Evolutionary conservation across 2,113 vertebrate species (phyloP).

Genomic region (Mobula birostris): DNA sequence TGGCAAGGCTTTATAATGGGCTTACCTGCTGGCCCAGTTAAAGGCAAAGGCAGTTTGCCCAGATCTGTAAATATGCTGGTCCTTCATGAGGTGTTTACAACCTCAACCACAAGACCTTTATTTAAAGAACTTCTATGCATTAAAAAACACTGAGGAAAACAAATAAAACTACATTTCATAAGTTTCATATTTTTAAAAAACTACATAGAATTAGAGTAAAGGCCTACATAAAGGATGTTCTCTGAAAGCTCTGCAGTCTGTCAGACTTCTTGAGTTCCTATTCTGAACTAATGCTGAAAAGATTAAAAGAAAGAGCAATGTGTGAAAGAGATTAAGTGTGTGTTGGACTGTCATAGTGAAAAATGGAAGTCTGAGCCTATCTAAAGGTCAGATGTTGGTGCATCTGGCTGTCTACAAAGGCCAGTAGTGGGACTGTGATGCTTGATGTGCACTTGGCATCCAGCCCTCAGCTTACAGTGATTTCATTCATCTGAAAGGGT

Average conservation of each 20-base stretch:
- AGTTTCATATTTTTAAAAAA: not conserved
- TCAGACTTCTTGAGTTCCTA: not conserved
- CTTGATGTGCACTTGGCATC: too few relatives aligned
- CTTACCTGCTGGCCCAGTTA: not conserved
- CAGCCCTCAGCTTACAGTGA: too few relatives aligned
- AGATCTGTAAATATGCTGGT: not conserved
- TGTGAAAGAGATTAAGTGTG: too few relatives aligned
- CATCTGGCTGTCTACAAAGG: too few relatives aligned
- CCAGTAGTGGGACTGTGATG: too few relatives aligned
- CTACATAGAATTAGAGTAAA: not conserved
- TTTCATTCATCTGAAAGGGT: too few relatives aligned
- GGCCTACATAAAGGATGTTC: not conserved
- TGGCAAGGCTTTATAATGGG: not conserved
- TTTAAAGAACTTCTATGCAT: not conserved
- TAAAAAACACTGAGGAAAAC: too few relatives aligned
- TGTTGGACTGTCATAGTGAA: too few relatives aligned
- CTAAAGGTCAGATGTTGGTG: too few relatives aligned
- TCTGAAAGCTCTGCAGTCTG: not conserved
- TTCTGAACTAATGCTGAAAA: not conserved
- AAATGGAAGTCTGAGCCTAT: too few relatives aligned
- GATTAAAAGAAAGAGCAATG: too few relatives aligned
- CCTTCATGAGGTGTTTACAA: not conserved
- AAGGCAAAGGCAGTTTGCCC: not conserved
- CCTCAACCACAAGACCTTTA: not conserved
- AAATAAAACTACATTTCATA: too few relatives aligned